These are phyloP conservation scores for Borostomias antarcticus DNA, from an alignment of 2,797 vertebrate genomes.

Conservation along the genomic window DNA sequence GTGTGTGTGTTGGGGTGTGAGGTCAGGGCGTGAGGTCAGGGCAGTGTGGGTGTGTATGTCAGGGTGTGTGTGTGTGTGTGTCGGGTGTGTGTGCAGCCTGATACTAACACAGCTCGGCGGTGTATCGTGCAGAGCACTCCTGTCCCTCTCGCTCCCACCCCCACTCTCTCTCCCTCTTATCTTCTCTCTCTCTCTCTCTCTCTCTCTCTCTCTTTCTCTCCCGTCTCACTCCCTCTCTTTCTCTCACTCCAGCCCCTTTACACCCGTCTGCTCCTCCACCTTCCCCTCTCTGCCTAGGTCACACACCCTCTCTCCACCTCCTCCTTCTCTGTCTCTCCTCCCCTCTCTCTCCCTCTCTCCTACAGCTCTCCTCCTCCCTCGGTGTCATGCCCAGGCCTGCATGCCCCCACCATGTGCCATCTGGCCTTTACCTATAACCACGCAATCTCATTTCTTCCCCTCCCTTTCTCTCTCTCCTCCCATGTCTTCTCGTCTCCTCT, in stretches of 20 bases:
- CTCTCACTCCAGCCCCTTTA: neutral
- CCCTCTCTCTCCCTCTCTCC: neutral
- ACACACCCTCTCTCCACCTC: conserved; percentile 3
- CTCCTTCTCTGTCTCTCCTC: neutral
- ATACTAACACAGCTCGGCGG: neutral
- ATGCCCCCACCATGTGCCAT: no score
- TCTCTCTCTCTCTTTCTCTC: conserved; percentile 24
- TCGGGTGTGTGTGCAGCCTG: neutral
- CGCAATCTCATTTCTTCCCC: conserved; percentile 44
- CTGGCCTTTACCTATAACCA: no score
- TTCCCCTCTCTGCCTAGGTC: conserved; percentile 11
- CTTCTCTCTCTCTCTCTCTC: conserved; percentile 22
- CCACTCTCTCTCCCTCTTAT: conserved; percentile 17
- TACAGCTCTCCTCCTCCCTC: conserved; percentile 9
- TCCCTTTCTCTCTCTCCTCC: conserved; percentile 40
- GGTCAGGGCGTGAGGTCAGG: neutral
- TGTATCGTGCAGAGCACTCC: neutral
- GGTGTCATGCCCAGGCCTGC: no score
- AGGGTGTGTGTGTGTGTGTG: conserved; percentile 6
- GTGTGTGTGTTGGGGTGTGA: conserved; percentile 1
- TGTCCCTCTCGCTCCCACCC: conserved; percentile 19
- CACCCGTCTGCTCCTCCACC: neutral
- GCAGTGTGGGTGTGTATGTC: neutral
- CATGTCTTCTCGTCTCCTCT: conserved; percentile 17
- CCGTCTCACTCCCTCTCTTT: neutral